Base-by-base conservation (phyloP, 2,113 vertebrate species). In the Hippoglossus stenolepis region DNA sequence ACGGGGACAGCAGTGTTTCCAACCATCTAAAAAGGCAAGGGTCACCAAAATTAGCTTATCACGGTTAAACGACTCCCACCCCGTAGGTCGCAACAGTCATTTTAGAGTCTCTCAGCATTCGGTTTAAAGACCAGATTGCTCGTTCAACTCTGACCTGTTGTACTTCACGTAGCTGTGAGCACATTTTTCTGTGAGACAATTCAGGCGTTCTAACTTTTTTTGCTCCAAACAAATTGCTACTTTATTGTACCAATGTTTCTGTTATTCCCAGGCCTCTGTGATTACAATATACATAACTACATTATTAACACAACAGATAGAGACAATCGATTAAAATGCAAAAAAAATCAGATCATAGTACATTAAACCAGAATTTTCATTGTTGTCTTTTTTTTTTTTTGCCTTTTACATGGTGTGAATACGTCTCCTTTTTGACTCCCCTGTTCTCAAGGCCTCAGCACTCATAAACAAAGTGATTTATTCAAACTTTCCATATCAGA, bases 391-490 rank as follows among this genome's bases (percentile, higher is more conserved):
- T 67, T 59, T 59, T 75, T 49, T 66, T 24, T 64, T 11, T 26
- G 11, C 15, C 59, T 20, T 20, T 80, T 79, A 54, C 53, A 8
- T 45, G 60, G 65, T 59, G 40, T 28, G 73, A 89, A 80, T 53
- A 77, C 57, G 60, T 60, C 54, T 75, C 73, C 51, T 57, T 84
- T 83, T 83, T 73, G 79, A 77, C 64, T 77, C 77, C 70, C 73
- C 83, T 82, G 49, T 84, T 90, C 90, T 87, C 92, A 93, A 94
- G 93, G 94, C 92, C 93, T 93, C 86, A 69, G 82, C 85, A 81
- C 88, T 89, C 93, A 93, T 94, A 94, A 95, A 95, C 93, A 94
- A 94, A 93, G 93, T 94, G 92, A 95, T 95, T 95, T 94, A 95
- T 94, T 93, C 90, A 74, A 93, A 94, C 92, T 94, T 94, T 94